Conservation (phyloP, 2,113 vertebrate genomes). For the Sitta europaea region DNA sequence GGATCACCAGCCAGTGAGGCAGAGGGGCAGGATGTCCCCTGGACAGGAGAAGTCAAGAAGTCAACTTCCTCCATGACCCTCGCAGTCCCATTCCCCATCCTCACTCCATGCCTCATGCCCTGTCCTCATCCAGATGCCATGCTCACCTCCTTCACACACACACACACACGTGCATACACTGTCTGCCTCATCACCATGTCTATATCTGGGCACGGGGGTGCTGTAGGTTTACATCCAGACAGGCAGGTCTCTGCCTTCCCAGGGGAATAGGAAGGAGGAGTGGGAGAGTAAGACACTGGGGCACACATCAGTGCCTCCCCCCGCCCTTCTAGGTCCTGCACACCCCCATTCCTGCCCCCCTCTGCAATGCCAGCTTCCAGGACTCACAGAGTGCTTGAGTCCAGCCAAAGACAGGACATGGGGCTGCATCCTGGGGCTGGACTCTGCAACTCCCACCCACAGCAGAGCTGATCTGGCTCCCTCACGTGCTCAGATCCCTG, state of each 20-base stretch:
- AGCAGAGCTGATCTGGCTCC: background rate
- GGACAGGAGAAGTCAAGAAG: background rate
- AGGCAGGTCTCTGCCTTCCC: constrained; percentile 21
- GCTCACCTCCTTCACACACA: background rate
- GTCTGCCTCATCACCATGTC: constrained; percentile 42
- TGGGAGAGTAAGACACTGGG: background rate
- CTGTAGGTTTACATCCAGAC: background rate
- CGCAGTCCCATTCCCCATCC: background rate
- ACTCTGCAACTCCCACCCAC: background rate
- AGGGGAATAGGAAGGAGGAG: background rate
- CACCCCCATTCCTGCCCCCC: constrained; percentile 17
- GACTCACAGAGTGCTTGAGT: background rate
- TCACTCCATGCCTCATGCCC: constrained; percentile 22
- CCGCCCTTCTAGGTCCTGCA: constrained; percentile 2
- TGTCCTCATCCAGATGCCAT: background rate
- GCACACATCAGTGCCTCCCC: background rate
- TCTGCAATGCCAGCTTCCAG: constrained; percentile 24
- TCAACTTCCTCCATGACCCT: background rate
- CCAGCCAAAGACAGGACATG: background rate
- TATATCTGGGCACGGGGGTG: constrained; percentile 48
- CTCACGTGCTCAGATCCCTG: background rate
- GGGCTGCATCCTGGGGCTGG: background rate
- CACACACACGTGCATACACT: background rate
- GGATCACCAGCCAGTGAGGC: background rate
- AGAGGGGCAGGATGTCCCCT: background rate